Evolutionary conservation across 2,113 vertebrate species (phyloP), one percentile per base, ranked within the genome.

Genomic region (Tachysurus vachellii): DNA sequence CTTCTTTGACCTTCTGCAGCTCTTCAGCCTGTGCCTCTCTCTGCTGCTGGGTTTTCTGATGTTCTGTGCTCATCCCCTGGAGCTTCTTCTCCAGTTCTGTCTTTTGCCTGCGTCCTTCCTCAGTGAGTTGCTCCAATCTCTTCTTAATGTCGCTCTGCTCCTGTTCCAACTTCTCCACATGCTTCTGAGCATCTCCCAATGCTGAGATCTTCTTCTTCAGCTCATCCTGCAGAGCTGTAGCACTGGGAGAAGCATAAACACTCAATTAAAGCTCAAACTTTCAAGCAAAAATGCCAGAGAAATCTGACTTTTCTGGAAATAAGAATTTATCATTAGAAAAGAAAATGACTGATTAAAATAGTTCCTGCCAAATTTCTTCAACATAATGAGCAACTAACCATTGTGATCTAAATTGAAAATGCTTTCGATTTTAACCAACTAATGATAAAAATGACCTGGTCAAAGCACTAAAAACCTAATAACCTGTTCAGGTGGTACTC

Each of bases 171-270:
- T 93, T 93, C 71, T 94, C 92, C 89, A 97, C 93, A 88, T 95
- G 93, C 90, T 96, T 93, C 82, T 94, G 96, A 0, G 83, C 88
- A 85, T 96, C 94, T 89, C 94, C 94, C 87, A 99, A 91, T 16
- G 92, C 88, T 66, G 96, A 93, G 13, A 92, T 93, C 92, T 97
- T 97, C 91, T 95, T 97, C 94, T 96, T 95, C 28, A 98, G 90
- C 87, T 98, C 96, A 90, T 95, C 91, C 36, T 96, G 96, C 86
- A 95, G 91, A 87, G 66, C 94, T 87, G 93, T 90, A 86, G 94
- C 57, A 79, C 98, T 99, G 92, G 77, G 89, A 86, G 87, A 73
- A 6, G 19, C n/a, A 66, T 4, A 79, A 21, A 85, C 28, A 53
- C 50, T 4, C 26, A 1, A 56, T 23, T 2, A 56, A 6, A 31